These are phyloP conservation scores for Pogonocherus hispidulus DNA, from an alignment of 2,888 invertebrate genomes.

Conservation along the genomic window DNA sequence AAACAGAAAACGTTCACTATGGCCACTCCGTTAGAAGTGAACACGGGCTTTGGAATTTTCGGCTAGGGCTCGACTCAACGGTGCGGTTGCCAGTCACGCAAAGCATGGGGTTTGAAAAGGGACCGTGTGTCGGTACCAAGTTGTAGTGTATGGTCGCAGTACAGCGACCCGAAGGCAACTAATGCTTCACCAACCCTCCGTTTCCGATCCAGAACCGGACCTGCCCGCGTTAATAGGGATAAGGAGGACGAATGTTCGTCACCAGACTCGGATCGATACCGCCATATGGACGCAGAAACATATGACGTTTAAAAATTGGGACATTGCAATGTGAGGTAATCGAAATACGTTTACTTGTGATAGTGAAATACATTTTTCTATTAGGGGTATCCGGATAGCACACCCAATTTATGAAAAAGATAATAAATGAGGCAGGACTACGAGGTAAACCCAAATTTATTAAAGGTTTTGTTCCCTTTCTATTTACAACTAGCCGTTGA, in stretches of 20 bases:
- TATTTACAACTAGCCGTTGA: too few relatives aligned
- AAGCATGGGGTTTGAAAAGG: slow-evolving; percentile 28
- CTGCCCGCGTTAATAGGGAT: slow-evolving; percentile 12
- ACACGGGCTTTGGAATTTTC: slow-evolving; percentile 14
- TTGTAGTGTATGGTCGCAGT: slow-evolving; percentile 23
- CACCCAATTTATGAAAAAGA: too few relatives aligned
- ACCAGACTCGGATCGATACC: slow-evolving; percentile 21
- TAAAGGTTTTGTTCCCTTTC: too few relatives aligned
- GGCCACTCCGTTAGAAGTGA: slow-evolving; percentile 7
- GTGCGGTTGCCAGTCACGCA: slow-evolving; percentile 14
- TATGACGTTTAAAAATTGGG: neutral
- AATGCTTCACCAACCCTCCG: slow-evolving; percentile 32
- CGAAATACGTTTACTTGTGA: neutral
- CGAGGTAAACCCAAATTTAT: too few relatives aligned
- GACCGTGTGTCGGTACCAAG: slow-evolving; percentile 9
- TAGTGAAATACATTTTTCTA: too few relatives aligned
- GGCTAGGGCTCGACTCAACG: slow-evolving; percentile 14
- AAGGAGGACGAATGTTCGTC: slow-evolving; percentile 21
- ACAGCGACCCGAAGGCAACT: slow-evolving; percentile 32
- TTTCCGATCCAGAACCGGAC: slow-evolving; percentile 27
- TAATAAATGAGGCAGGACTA: too few relatives aligned
- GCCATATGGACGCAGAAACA: slow-evolving; percentile 23
- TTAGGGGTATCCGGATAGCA: too few relatives aligned
- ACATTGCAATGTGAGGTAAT: neutral
- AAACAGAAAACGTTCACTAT: neutral